Base-by-base conservation (phyloP, 1,140 invertebrate genomes). In the Zaprionus camerounensis region DNA sequence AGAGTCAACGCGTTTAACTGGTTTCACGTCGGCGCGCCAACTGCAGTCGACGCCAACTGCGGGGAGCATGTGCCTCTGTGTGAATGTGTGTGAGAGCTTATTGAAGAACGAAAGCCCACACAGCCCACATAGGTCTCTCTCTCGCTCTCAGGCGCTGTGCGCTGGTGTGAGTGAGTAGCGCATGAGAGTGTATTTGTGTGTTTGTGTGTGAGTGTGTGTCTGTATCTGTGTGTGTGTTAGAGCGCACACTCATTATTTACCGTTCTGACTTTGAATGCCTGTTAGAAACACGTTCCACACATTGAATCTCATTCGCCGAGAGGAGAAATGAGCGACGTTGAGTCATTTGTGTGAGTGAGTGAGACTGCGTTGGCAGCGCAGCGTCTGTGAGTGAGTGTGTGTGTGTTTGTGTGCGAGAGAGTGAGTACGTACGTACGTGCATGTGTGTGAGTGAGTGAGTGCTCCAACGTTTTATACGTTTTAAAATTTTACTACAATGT, bases 381-480 rank as follows among this genome's bases (percentile, higher is more conserved):
- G 38, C 5, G 44, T 22, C 22, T 26, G 41, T 17, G 41, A 62
- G 69, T 28, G 56, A 26, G 28, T 12, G 41, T 41, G 17, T 44
- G 63, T 11, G 46, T 62, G 53, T 58, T 64, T 20, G 26, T 70
- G 68, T n/a, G 41, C 41, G 41, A 7, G 41, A 46, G 41, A 46
- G 41, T 17, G n/a, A 46, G 41, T n/a, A 7, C 5, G 41, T 28
- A 13, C 13, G 63, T 3, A 28, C 62, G 59, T 58, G 68, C 15
- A 24, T 67, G 72, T 55, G 71, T 64, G 71, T 64, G 73, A 72
- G 73, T 70, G 69, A 69, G 49, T 66, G 55, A 59, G 59, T 71
- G 67, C 78, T 71, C 76, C 81, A 84, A 82, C 82, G 72, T 86
- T 86, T 86, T 86, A 86, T 86, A 85, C 82, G 85, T 81, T 88